Conservation (phyloP, 2,888 invertebrate genomes). For the Dorcus parallelipipedus region DNA sequence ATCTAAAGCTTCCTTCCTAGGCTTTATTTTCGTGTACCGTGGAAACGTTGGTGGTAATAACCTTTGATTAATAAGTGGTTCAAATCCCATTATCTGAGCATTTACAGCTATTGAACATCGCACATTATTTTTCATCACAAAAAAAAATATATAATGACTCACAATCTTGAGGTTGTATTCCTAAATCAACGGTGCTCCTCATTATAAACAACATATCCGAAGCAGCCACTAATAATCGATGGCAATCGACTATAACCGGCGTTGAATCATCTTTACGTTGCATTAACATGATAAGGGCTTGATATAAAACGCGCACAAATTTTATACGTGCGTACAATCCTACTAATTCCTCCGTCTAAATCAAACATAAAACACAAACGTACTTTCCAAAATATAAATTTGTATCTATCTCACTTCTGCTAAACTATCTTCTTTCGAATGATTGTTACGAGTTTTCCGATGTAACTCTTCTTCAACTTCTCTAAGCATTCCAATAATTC, state of each 20-base stretch:
- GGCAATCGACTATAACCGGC: slow-evolving; percentile 68
- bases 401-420: slow-evolving; percentile 32
- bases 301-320: slow-evolving; percentile 83
- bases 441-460: slow-evolving; percentile 21
- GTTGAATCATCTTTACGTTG: slow-evolving; percentile 59
- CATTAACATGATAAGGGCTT: slow-evolving; percentile 66
- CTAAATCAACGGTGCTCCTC: slow-evolving; percentile 70
- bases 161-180: slow-evolving; percentile 63
- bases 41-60: slow-evolving; percentile 98
- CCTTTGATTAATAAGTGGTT: slow-evolving; percentile 93
- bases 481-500: slow-evolving; percentile 76
- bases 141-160: slow-evolving; percentile 44
- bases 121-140: slow-evolving; percentile 3
- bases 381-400: background rate
- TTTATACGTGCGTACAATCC: slow-evolving; percentile 78
- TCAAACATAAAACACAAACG: slow-evolving; percentile 19
- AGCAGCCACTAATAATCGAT: slow-evolving; percentile 76
- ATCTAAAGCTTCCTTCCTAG: slow-evolving; percentile 70
- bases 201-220: slow-evolving; percentile 79
- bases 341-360: slow-evolving; percentile 56
- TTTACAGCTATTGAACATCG: slow-evolving; percentile 57
- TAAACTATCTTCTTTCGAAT: slow-evolving; percentile 10
- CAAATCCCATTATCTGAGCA: slow-evolving; percentile 88
- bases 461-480: slow-evolving; percentile 83
- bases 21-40: slow-evolving; percentile 88